Base-by-base conservation (phyloP, 2,113 vertebrate genomes). In the Pedionomus torquatus region DNA sequence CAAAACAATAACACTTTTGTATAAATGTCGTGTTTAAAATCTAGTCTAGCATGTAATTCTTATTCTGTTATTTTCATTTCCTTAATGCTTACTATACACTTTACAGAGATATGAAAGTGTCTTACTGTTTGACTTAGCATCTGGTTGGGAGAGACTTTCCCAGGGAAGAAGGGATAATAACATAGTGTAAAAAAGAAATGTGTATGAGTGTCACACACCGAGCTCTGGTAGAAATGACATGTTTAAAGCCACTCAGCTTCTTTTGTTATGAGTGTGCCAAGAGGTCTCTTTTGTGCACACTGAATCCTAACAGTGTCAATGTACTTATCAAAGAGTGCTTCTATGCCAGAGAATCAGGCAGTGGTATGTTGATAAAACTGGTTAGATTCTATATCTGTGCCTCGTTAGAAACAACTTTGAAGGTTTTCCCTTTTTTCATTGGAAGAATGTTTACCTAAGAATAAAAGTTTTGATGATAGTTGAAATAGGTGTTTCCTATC, bases 1-100 rank as follows among this genome's bases (percentile, higher is more conserved):
- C 16, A 61, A 87, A 95, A 97, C 96, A 96, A 69, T 89, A 76
- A 87, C 1, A 8, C 66, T 93, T 92, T 87, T 96, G 89, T 97
- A 69, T 54, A 82, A 82, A 83, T 63, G 41, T 52, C 48, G 84
- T 33, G 23, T 79, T 91, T 89, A 94, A 89, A 95, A 95, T 41
- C 70, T 69, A 89, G 31, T 39, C 37, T 76, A 58, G 19, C 54
- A 25, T 61, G 31, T 48, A 72, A 49, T 87, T 63, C 65, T 81
- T 81, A 68, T 41, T 92, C 61, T 76, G 1, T 70, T 71, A 75
- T 83, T 94, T 91, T 76, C 49, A 70, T 91, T 92, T 95, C 75
- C 69, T 64, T 89, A 89, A 76, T 89, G 18, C 11, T 66, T 64
- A 25, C 58, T 92, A 87, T 89, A 68, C 17, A 44, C 6, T 83